Evolutionary conservation across 2,113 vertebrate species (phyloP).

Genomic region (Ammodytes dubius): DNA sequence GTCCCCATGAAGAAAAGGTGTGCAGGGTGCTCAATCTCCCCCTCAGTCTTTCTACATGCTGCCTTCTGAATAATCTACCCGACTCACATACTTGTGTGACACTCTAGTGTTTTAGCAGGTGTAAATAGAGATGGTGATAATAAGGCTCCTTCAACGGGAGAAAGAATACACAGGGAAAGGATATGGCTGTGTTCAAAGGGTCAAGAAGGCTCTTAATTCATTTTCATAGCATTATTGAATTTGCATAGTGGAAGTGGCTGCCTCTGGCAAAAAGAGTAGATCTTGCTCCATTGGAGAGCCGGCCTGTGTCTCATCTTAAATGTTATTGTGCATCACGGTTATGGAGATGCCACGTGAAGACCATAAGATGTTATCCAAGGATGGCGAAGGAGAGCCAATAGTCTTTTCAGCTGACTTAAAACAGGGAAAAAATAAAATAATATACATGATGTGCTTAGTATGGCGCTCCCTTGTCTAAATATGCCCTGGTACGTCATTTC

Average conservation of each 20-base stretch:
- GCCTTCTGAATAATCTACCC: constrained; percentile 4
- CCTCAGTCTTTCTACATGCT: neutral
- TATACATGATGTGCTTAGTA: too few species aligned
- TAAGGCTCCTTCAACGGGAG: neutral
- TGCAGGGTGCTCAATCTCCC: neutral
- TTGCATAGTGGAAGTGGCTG: neutral
- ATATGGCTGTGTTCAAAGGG: neutral
- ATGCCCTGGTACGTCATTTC: too few species aligned
- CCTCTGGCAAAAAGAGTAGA: neutral
- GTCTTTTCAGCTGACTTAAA: too few species aligned
- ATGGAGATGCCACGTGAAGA: neutral
- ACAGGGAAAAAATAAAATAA: too few species aligned
- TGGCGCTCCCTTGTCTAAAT: too few species aligned
- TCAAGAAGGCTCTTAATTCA: neutral
- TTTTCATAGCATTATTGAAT: neutral
- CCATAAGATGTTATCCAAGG: neutral
- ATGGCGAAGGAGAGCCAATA: too few species aligned
- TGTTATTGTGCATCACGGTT: neutral
- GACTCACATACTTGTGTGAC: neutral
- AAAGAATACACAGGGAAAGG: neutral
- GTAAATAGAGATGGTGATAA: neutral
- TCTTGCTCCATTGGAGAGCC: too few species aligned
- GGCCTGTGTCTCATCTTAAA: neutral
- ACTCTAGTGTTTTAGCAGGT: neutral
- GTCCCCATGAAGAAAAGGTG: constrained; percentile 5